Evolutionary conservation across 1,140 invertebrate genomes (phyloP).

Genomic region (Nephila pilipes): DNA sequence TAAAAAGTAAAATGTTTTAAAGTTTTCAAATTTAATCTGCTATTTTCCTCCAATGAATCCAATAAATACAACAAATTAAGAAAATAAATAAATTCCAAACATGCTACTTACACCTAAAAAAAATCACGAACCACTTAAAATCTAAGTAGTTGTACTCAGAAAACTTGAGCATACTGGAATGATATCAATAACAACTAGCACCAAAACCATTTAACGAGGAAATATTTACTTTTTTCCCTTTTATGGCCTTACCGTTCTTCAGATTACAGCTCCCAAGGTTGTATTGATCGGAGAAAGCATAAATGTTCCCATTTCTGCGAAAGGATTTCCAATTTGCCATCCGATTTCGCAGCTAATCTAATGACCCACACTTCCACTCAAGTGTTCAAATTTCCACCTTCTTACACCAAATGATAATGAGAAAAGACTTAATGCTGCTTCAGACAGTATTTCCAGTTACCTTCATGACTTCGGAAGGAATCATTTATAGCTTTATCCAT

Average conservation of each 20-base stretch:
- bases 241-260: background rate
- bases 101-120: no score
- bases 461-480: background rate
- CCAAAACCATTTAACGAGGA: background rate
- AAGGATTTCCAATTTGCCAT: background rate
- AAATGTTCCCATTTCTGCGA: background rate
- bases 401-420: background rate
- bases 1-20: no score
- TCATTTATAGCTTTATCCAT: background rate
- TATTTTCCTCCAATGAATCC: no score
- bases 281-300: background rate
- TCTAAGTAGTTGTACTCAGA: no score
- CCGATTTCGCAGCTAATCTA: background rate
- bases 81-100: no score
- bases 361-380: background rate
- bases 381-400: background rate
- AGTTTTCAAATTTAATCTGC: no score
- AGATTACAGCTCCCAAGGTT: background rate
- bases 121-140: no score
- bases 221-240: background rate
- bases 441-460: background rate
- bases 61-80: no score
- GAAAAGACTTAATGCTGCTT: conserved; percentile 6
- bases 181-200: background rate
- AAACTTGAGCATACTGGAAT: no score